phyloP scores from a whole-genome alignment of 2,888 invertebrate genomes.

The Campoplex nolae region DNA sequence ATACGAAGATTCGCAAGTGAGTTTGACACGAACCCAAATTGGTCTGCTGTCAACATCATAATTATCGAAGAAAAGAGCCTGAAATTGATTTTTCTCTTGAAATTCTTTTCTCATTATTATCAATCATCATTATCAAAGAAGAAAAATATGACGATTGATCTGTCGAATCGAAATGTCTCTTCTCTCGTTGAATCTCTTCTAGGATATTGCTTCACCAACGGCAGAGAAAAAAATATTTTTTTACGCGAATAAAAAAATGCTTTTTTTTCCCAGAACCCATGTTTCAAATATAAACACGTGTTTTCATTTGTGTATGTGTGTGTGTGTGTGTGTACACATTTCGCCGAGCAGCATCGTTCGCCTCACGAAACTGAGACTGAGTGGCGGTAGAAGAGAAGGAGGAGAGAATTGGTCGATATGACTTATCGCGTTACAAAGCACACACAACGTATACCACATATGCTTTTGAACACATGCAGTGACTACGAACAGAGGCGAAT shows the following conservation, averaged over 20 bases:
- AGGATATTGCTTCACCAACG: background rate
- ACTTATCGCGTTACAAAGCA: constrained; percentile 67
- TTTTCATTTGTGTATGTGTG: background rate
- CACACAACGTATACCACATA: constrained; percentile 52
- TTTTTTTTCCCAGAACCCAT: background rate
- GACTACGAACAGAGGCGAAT: constrained; percentile 29
- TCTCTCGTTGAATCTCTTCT: background rate
- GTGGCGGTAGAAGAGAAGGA: constrained; percentile 26
- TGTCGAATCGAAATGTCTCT: background rate
- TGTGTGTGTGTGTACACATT: constrained; percentile 19
- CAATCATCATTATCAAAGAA: background rate
- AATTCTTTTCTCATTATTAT: background rate
- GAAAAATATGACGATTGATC: background rate
- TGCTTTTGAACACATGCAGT: constrained; percentile 17
- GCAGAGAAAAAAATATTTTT: background rate
- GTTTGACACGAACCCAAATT: background rate
- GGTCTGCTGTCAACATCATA: background rate
- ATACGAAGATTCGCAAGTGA: constrained; percentile 22
- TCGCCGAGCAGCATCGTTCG: constrained; percentile 50
- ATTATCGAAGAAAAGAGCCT: background rate
- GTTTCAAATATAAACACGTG: background rate
- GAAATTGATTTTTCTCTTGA: background rate
- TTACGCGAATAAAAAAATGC: background rate
- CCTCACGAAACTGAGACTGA: constrained; percentile 60
- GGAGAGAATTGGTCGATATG: constrained; percentile 66